Evolutionary conservation across 2,888 invertebrate genomes (phyloP), one percentile per base, ranked within the genome.

Genomic region (Polydesmus complanatus): DNA sequence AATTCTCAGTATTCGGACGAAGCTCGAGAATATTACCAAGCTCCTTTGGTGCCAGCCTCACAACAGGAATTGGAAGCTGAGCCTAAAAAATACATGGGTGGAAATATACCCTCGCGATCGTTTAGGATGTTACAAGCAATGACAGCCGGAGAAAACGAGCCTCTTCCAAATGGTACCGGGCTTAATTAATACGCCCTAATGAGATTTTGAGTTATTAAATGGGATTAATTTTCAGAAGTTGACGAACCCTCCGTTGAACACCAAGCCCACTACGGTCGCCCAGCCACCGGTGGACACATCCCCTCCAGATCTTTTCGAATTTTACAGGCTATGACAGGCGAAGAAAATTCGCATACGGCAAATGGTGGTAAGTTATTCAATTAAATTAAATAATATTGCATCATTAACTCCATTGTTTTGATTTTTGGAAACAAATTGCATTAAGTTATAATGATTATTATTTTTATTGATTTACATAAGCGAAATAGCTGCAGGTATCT

Each of bases 251-350:
- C 54, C 14, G 54, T 48, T 27, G 47, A 53, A 25, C 22, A 22
- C 8, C 27, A 19, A 3, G 60, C 23, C n/a, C 60, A 59, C 14
- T 27, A 60, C 18, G 54, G 60, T 47, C 51, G 52, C 22, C 53
- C 54, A 27, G 53, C 53, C 47, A 60, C 54, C 1, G 88, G 88
- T 60, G 82, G 84, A 69, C 81, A 84, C 66, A 88, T 88, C 73
- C 88, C 88, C 58, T 86, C 86, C 66, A 80, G 85, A 72, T 85
- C 86, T 52, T 88, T 88, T 75, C 83, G 82, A 74, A 83, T 85
- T 70, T 75, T 88, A 61, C 87, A 88, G 74, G 84, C 84, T 58
- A 85, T 86, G 85, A 86, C 85, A 65, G 81, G 81, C 18, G 62
- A 58, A 64, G 82, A 82, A 61, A 5, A 5, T 8, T 37, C 37